phyloP scores from a whole-genome alignment of 1,140 invertebrate genomes.

The Ips typographus region DNA sequence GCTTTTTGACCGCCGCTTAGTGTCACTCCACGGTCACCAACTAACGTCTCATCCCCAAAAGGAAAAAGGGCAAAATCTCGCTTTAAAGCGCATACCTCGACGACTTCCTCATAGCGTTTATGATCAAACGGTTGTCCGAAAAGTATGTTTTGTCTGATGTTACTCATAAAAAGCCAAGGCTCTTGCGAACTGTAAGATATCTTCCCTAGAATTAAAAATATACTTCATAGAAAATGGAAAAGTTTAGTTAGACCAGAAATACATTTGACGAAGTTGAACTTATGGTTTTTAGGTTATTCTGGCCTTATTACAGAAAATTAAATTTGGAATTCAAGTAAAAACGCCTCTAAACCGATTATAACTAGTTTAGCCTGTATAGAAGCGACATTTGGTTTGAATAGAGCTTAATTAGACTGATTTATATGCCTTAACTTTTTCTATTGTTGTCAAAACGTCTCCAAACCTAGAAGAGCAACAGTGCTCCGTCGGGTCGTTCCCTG shows the following conservation, averaged over 20 bases:
- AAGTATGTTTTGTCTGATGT: slow-evolving; percentile 63
- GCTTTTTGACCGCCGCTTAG: slow-evolving; percentile 90
- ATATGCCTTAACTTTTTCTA: too few relatives aligned
- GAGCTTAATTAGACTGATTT: too few relatives aligned
- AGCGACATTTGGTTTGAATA: too few relatives aligned
- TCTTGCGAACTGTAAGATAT: slow-evolving; percentile 64
- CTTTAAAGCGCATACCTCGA: slow-evolving; percentile 62
- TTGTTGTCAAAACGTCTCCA: too few relatives aligned
- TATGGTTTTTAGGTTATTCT: too few relatives aligned
- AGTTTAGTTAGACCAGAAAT: not conserved
- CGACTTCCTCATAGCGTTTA: slow-evolving; percentile 64
- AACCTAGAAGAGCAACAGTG: too few relatives aligned
- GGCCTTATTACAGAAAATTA: too few relatives aligned
- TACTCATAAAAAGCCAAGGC: slow-evolving; percentile 60
- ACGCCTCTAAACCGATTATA: too few relatives aligned
- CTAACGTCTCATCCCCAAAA: slow-evolving; percentile 75
- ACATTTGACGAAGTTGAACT: too few relatives aligned
- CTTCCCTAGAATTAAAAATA: slow-evolving; percentile 28
- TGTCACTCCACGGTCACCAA: slow-evolving; percentile 81
- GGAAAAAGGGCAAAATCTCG: slow-evolving; percentile 70
- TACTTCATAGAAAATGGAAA: not conserved
- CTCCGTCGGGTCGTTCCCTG: too few relatives aligned
- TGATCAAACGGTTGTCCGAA: slow-evolving; percentile 56
- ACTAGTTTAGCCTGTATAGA: too few relatives aligned
- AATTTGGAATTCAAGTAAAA: too few relatives aligned